Conservation (phyloP, 2,888 invertebrate species). For the Diplazon laetatorius region DNA sequence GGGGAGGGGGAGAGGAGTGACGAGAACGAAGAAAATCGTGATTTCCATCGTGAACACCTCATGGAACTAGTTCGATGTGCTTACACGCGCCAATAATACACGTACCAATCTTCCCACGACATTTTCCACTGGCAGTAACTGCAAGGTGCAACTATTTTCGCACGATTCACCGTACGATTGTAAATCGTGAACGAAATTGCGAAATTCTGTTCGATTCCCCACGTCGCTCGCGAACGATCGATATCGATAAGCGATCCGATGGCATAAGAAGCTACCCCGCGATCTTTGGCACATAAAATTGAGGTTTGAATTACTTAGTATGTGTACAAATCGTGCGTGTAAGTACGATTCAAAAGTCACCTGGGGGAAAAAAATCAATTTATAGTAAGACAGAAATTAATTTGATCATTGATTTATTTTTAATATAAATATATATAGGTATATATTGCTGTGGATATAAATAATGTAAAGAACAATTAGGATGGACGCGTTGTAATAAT, state of each 20-base stretch:
- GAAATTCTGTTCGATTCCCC: conserved; percentile 51
- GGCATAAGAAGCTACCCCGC: conserved; percentile 35
- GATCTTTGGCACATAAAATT: conserved; percentile 33
- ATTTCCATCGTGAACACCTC: conserved; percentile 31
- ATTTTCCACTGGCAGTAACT: conserved; percentile 16
- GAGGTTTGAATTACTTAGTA: conserved; percentile 12
- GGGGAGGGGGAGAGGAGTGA: background rate
- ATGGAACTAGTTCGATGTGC: background rate
- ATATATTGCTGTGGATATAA: no score
- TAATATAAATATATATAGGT: no score
- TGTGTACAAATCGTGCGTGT: background rate
- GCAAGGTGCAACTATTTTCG: background rate
- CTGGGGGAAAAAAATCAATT: background rate
- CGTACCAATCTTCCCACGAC: conserved; percentile 32
- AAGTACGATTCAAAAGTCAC: conserved; percentile 1
- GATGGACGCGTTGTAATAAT: no score
- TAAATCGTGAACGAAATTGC: conserved; percentile 55
- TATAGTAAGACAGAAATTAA: no score
- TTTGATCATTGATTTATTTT: no score
- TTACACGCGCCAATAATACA: conserved; percentile 10
- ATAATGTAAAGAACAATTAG: no score
- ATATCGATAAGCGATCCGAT: conserved; percentile 42
- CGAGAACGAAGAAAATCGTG: conserved; percentile 26
- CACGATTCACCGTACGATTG: conserved; percentile 7
- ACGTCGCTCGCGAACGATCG: conserved; percentile 21